Evolutionary conservation across 2,888 invertebrate genomes (phyloP).

Genomic region (Apoda limacodes): DNA sequence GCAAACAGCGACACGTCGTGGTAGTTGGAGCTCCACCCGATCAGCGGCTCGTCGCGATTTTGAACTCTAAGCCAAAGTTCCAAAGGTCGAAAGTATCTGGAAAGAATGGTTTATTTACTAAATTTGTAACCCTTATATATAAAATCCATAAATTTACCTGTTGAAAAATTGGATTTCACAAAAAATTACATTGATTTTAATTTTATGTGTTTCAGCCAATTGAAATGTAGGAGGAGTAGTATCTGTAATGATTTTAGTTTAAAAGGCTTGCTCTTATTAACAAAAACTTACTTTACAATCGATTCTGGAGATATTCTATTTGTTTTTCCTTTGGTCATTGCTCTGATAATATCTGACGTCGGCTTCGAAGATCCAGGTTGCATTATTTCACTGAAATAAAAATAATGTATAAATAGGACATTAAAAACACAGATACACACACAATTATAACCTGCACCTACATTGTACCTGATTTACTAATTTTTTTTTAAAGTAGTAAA

Average conservation of each 20-base stretch:
- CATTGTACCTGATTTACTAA: too few relatives aligned
- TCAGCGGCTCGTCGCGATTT: slow-evolving; percentile 76
- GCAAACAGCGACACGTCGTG: slow-evolving; percentile 74
- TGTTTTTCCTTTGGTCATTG: slow-evolving; percentile 77
- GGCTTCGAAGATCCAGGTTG: slow-evolving; percentile 75
- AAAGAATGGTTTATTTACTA: slow-evolving; percentile 4
- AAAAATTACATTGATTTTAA: too few relatives aligned
- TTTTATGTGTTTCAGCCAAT: too few relatives aligned
- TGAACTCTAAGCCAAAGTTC: slow-evolving; percentile 81
- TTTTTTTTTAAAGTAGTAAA: too few relatives aligned
- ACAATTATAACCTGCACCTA: too few relatives aligned
- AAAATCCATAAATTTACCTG: too few relatives aligned
- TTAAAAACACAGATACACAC: too few relatives aligned
- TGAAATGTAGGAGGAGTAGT: too few relatives aligned
- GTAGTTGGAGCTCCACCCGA: slow-evolving; percentile 80
- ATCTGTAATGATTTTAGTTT: too few relatives aligned
- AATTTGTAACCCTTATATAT: too few relatives aligned
- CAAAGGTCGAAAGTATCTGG: slow-evolving; percentile 82
- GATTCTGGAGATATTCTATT: slow-evolving; percentile 82
- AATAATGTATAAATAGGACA: not conserved
- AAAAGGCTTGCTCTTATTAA: too few relatives aligned
- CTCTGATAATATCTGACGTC: slow-evolving; percentile 77
- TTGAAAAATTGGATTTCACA: too few relatives aligned
- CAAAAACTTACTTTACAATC: slow-evolving; percentile 73
- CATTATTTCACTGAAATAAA: slow-evolving; percentile 72